Base-by-base conservation (phyloP, 2,888 invertebrate genomes). In the Metellina segmentata region DNA sequence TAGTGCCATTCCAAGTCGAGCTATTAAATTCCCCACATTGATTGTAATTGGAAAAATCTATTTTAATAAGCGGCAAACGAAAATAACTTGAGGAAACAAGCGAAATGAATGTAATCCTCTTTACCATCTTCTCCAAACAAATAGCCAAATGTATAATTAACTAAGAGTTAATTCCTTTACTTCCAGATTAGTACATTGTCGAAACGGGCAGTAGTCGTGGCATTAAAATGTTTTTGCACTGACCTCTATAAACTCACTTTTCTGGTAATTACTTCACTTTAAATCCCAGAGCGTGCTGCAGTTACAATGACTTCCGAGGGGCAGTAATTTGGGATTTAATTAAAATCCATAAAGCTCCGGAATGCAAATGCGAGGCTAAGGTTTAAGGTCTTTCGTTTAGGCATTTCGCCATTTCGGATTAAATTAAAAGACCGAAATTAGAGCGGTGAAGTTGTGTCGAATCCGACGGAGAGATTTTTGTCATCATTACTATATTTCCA, bases 281-380 rank as follows among this genome's bases (percentile, higher is more conserved):
- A 48, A 75, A 61, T 85, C 19, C 61, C 61, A 9, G 79, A 52
- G 70, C 13, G 34, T 34, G 34, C 34, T 34, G 34, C 34, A 34
- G 34, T 34, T 34, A 34, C 34, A 34, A 4, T 34, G 34, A 34
- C 34, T 34, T 34, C 34, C 34, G 34, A 6, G 34, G n/a, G 74
- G 7, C 7, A 53, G 85, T 48, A 51, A 85, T 85, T 85, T 85
- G 74, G 53, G 61, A 72, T 85, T 85, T 85, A 85, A 85, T 85
- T 85, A 85, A 85, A 85, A 61, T 75, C 75, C 75, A 75, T 75
- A 16, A 85, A 34, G 53, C 53, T 48, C 13, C 11, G 1, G 5
- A 75, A 82, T 79, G 61, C 34, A 16, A 77, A 77, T 16, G 49
- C 8, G n/a, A n/a, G 53, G 11, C 49, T 77, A 77, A 34, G 34